Percentiles rank a stretch among this genome's conserved stretches.
Conservation (phyloP, 2,888 invertebrate genomes). For the Melipona bicolor region DNA sequence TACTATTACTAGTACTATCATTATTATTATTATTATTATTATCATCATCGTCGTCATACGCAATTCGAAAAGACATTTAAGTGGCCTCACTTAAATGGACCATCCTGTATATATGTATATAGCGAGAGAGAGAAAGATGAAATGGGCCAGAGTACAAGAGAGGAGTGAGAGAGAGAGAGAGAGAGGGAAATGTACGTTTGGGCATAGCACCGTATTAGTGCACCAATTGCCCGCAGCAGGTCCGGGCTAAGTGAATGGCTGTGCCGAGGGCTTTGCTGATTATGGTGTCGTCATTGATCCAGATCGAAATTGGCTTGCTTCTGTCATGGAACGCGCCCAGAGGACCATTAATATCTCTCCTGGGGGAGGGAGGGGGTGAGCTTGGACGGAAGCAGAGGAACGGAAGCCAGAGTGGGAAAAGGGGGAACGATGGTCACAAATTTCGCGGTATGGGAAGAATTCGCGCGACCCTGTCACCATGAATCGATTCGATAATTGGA, state of each 20-base stretch:
- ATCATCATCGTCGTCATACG: too few relatives aligned
- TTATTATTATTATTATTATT: too few relatives aligned
- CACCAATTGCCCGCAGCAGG: conserved; percentile 65
- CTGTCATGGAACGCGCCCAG: conserved; percentile 75
- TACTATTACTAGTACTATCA: too few relatives aligned
- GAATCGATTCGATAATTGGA: conserved; percentile 43
- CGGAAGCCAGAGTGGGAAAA: conserved; percentile 26
- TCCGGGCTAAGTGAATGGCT: conserved; percentile 77
- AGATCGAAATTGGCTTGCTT: conserved; percentile 77
- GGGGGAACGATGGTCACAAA: conserved; percentile 43
- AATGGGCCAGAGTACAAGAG: not conserved
- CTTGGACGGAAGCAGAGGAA: conserved; percentile 25
- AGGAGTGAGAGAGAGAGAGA: not conserved
- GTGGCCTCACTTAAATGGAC: too few relatives aligned
- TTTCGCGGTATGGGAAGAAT: conserved; percentile 37
- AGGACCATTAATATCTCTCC: conserved; percentile 77
- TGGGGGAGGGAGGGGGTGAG: not conserved
- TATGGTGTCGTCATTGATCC: conserved; percentile 79
- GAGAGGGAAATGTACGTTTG: conserved; percentile 33
- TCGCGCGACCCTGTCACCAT: conserved; percentile 21
- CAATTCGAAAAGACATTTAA: too few relatives aligned
- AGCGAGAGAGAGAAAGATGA: not conserved
- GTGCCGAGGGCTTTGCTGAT: conserved; percentile 77
- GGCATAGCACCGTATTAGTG: conserved; percentile 60
- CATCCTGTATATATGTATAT: not conserved